Base-by-base conservation (phyloP, 2,888 invertebrate species). In the Brassicogethes aeneus region DNA sequence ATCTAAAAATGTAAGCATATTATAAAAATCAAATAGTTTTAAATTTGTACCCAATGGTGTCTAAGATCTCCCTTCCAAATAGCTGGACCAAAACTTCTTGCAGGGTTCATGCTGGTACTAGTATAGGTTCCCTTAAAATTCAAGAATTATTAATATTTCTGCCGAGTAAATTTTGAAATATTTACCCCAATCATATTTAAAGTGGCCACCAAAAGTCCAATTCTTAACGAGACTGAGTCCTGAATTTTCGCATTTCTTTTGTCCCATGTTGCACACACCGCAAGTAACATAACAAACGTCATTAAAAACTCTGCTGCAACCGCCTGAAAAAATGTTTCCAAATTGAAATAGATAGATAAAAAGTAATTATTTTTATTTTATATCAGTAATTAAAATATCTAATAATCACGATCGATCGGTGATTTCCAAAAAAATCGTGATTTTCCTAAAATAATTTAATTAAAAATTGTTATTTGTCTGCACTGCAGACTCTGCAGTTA, bases 211-310 rank as follows among this genome's bases (percentile, higher is more conserved):
- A 80, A 71, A 37, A 85, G 66, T 32, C 82, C 85, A 52, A 84
- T 82, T 55, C 78, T 78, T 8, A 86, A 60, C 1, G 83, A 63
- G 1, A 71, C 65, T 0, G 81, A 79, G 51, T 85, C 85, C 17
- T 72, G 70, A 50, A 76, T 77, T 33, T 72, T 69, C 10, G 68
- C 60, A 56, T 82, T 81, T 40, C 79, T 70, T 3, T 78, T 76
- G 63, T 87, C 86, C 82, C 82, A 85, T 3, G 80, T 67, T 0
- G 79, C 76, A 56, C 84, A 85, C 45, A 76, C 75, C 12, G 85
- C 70, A 34, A 85, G 70, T 31, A 77, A 71, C 33, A 87, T 65
- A 1, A 80, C 71, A 3, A 71, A 68, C 0, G 86, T 80, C 15
- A 81, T 70, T 0, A 80, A 54, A 17, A 77, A 70, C 64, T 87